phyloP scores from a whole-genome alignment of 2,888 invertebrate genomes.

The Pterobdella sp. region DNA sequence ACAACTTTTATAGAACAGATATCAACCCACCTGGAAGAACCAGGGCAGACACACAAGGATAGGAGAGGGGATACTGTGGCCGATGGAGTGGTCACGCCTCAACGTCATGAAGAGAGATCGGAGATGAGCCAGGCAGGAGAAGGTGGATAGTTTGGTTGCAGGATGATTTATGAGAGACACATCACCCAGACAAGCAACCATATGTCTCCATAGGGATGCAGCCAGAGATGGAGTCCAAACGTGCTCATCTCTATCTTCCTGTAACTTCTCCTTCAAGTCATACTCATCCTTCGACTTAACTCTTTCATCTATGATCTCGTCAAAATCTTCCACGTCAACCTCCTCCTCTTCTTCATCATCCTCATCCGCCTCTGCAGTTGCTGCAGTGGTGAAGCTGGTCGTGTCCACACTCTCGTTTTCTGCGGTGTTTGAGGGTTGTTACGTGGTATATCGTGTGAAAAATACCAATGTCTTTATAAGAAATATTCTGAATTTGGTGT shows the following conservation, averaged over 20 bases:
- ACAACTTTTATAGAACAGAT: no score
- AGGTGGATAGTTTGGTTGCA: not conserved
- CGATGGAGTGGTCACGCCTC: not conserved
- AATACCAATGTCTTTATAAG: no score
- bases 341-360: not conserved
- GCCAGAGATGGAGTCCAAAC: not conserved
- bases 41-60: not conserved
- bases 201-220: not conserved
- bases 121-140: slow-evolving; percentile 8
- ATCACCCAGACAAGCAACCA: not conserved
- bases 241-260: not conserved
- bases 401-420: not conserved
- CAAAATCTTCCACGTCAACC: not conserved
- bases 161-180: not conserved
- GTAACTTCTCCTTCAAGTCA: not conserved
- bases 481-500: no score
- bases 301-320: not conserved
- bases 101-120: not conserved
- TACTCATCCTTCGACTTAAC: not conserved
- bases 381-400: not conserved
- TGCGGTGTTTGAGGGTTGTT: not conserved
- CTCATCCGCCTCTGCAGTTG: not conserved
- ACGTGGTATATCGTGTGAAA: no score
- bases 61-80: not conserved
- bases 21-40: not conserved